Base-by-base conservation (phyloP, 2,797 vertebrate genomes). In the Alfaro cultratus region DNA sequence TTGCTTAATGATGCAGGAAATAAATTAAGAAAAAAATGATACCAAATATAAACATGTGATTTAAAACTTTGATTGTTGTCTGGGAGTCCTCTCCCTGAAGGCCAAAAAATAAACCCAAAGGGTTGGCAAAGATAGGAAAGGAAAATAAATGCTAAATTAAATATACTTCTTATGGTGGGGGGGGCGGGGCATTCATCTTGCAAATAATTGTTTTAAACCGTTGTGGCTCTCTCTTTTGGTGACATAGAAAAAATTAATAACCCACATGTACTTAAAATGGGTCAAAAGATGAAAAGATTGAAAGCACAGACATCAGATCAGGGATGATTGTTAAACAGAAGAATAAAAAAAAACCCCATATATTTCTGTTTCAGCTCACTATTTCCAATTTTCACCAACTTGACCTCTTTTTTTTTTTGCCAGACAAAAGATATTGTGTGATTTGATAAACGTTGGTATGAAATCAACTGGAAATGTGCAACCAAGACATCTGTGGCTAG, bases 1-100 rank as follows among this genome's bases (percentile, higher is more conserved):
- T 64, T 41, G 67, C 67, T 31, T 41, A 6, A 76, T 77, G 72
- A 81, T 39, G 12, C 36, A 62, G 23, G 47, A 31, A 45, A 51
- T 39, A 8, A 43, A 13, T 39, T 41, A 23, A 16, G 36, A 15
- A 15, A 6, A 49, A 6, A 71, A n/a, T n/a, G 6, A 10, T 9
- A 18, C 3, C 34, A 21, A 36, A 36, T 36, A 3, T 67, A 16
- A 41, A 76, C 72, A 72, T 49, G 47, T 15, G 31, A 29, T 57
- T 62, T 13, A 10, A 71, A 29, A 7, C 51, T n/a, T 18, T 55
- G 4, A 51, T 15, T 4, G 21, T 6, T 26, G 36, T 12, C 67
- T 26, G 23, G 9, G 34, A 10, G 16, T 67, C 18, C 4, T 67
- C 34, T 39, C 67, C 2, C 41, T 9, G 4, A 9, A 2, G 73